Evolutionary conservation across 2,888 invertebrate genomes (phyloP).

Genomic region (Cantharis lateralis): DNA sequence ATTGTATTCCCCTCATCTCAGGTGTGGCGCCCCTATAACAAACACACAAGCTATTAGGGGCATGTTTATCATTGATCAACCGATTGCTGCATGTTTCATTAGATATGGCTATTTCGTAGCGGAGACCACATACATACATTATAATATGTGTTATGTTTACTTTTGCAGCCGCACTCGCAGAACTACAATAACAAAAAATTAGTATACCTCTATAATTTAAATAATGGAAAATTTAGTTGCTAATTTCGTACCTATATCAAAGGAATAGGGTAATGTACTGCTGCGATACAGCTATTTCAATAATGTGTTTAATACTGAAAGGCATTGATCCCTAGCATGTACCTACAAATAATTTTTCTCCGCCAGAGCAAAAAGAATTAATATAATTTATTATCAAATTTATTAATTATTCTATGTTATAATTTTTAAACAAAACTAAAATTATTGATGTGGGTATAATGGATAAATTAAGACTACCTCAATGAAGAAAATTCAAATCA

Average conservation of each 20-base stretch:
- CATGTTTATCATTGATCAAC: slow-evolving; percentile 33
- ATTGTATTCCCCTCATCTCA: slow-evolving; percentile 22
- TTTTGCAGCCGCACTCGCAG: slow-evolving; percentile 6
- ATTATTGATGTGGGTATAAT: too few species aligned
- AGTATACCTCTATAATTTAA: neutral
- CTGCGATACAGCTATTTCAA: neutral
- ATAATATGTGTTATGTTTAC: slow-evolving; percentile 6
- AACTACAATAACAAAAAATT: neutral
- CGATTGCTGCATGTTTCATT: slow-evolving; percentile 29
- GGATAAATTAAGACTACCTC: too few species aligned
- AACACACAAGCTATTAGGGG: slow-evolving; percentile 33
- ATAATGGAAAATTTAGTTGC: neutral
- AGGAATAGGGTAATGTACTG: neutral
- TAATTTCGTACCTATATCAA: neutral
- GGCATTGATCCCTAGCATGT: too few species aligned
- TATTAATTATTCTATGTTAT: too few species aligned
- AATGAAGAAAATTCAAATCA: too few species aligned
- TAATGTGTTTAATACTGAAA: too few species aligned
- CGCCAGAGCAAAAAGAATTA: too few species aligned
- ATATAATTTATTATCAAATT: too few species aligned
- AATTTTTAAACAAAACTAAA: too few species aligned
- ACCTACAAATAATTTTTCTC: too few species aligned
- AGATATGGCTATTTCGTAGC: slow-evolving; percentile 25
- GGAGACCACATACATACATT: slow-evolving; percentile 12
- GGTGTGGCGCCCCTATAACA: slow-evolving; percentile 27